These are phyloP conservation scores for Geococcyx californianus DNA, from an alignment of 2,113 vertebrate species.

Conservation along the genomic window DNA sequence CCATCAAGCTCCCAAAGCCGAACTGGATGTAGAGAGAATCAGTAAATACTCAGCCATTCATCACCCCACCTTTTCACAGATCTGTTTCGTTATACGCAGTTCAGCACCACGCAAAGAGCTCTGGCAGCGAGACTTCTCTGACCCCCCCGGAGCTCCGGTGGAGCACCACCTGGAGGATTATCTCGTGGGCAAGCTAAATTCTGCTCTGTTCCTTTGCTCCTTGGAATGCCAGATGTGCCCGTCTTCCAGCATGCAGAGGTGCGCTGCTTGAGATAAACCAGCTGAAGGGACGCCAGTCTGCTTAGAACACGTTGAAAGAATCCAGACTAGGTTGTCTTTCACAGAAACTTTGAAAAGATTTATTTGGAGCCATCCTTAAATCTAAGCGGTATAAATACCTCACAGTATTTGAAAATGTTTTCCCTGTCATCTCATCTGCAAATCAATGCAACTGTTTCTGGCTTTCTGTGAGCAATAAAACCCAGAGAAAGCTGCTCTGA, in stretches of 20 bases:
- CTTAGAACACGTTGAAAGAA: constrained; percentile 23
- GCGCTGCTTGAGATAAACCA: constrained; percentile 1
- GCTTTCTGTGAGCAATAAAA: constrained; percentile 46
- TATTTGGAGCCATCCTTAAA: constrained; percentile 27
- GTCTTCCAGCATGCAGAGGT: background rate
- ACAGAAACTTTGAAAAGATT: constrained; percentile 29
- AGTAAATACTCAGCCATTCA: background rate
- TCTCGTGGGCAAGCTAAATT: background rate
- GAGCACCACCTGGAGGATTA: background rate
- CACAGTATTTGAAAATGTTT: constrained; percentile 53
- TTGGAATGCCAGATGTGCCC: background rate
- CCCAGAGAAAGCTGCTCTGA: constrained; percentile 10
- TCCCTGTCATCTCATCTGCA: constrained; percentile 51
- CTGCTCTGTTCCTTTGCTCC: background rate
- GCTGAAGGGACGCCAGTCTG: background rate
- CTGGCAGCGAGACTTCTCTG: background rate
- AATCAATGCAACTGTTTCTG: constrained; percentile 48
- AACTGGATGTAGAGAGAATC: background rate
- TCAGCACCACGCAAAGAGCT: background rate
- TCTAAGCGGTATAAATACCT: constrained; percentile 45
- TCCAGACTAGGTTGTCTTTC: constrained; percentile 27
- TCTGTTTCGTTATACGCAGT: background rate
- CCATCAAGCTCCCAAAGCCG: background rate
- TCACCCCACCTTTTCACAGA: background rate
- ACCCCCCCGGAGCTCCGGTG: background rate